Evolutionary conservation across 35 echinoderm and acorn worm genomes (phyloP), one percentile per base, ranked within the genome.

Genomic region (Apostichopus californicus): DNA sequence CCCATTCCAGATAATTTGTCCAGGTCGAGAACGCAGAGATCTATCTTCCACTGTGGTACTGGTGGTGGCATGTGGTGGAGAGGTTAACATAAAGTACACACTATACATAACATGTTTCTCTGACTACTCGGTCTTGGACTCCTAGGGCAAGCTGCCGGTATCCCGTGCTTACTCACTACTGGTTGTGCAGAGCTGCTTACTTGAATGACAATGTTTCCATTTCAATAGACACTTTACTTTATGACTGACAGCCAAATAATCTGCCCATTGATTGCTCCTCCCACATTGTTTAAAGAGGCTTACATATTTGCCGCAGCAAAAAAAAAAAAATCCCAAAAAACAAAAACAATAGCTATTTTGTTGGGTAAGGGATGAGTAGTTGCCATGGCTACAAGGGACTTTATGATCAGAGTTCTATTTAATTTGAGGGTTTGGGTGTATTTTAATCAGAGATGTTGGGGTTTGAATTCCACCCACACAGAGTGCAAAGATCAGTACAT

Each of bases 401-500:
- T 85, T 85, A 85, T 85, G 81, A 85, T 85, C 81, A 85, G 81
- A 85, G 81, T 85, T 85, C 81, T 85, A 85, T 85, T 85, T 85
- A 85, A 85, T 85, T 85, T 85, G 81, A 58, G 81, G 81, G 81
- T 85, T 85, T 85, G 81, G 81, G 81, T 85, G 54, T 85, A 20
- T 85, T 85, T 58, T 85, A 85, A 85, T 85, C 81, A 85, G 81
- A 59, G 56, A 85, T 85, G 81, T 54, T 59, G 17, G 56, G 52
- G 81, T 85, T 58, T 85, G 81, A 85, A 52, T 58, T 85, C 81
- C 81, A 58, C 81, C 81, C 81, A 85, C 81, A 60, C 81, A 85
- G 81, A 85, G 71, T 75, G 81, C 81, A 85, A 85, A 85, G 81
- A 85, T 85, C 81, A 85, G 81, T 85, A 85, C 81, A 85, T 85